A percentile compares a stretch with the other conserved stretches of the same genome.
Evolutionary conservation across 1,140 invertebrate genomes (phyloP).

Genomic region (Melitaea cinxia): DNA sequence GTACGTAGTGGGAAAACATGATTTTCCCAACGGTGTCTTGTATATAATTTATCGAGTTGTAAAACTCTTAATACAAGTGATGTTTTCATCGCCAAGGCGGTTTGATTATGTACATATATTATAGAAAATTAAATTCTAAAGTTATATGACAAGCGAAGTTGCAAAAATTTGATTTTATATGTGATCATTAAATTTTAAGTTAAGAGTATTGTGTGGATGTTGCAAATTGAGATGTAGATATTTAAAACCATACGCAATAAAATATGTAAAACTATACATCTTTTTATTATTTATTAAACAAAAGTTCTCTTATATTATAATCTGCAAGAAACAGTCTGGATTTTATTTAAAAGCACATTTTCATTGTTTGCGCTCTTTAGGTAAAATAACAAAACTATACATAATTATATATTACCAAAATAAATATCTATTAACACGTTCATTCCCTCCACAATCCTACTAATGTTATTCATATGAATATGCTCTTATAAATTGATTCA

Average conservation of each 20-base stretch:
- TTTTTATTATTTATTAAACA: neutral
- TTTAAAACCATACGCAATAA: constrained; percentile 63
- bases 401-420: no score
- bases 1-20: constrained; percentile 18
- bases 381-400: no score
- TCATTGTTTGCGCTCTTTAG: no score
- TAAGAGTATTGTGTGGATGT: constrained; percentile 54
- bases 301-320: no score
- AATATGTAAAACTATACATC: constrained; percentile 54
- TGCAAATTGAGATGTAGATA: constrained; percentile 68
- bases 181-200: constrained; percentile 70
- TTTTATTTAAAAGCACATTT: no score
- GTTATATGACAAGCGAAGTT: constrained; percentile 43
- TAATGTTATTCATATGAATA: no score
- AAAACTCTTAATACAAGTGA: constrained; percentile 43
- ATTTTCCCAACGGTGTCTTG: constrained; percentile 27
- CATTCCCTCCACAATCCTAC: no score
- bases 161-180: constrained; percentile 59
- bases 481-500: no score
- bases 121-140: constrained; percentile 58
- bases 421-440: no score
- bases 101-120: constrained; percentile 38
- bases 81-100: constrained; percentile 36
- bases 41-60: constrained; percentile 31
- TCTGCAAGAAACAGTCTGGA: no score